Conservation (phyloP, 2,888 invertebrate species). For the Serripes groenlandicus region DNA sequence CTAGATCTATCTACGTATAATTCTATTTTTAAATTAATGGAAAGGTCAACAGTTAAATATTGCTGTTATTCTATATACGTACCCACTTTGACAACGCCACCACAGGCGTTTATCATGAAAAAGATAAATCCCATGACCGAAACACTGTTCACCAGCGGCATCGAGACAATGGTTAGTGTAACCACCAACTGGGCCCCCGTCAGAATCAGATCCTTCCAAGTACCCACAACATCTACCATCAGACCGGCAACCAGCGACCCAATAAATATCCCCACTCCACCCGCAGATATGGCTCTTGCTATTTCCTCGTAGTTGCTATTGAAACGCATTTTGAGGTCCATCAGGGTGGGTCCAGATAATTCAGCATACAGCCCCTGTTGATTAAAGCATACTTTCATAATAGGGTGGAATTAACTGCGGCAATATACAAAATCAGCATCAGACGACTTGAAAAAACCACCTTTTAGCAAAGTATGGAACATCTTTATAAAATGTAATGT, state of each 20-base stretch:
- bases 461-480: too few relatives aligned
- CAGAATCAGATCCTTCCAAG: conserved; percentile 56
- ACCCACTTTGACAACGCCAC: conserved; percentile 62
- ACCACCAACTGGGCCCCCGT: conserved; percentile 46
- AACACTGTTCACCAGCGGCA: conserved; percentile 55
- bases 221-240: conserved; percentile 52
- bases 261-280: conserved; percentile 57
- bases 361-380: conserved; percentile 60
- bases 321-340: conserved; percentile 62
- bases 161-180: conserved; percentile 33
- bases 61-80: too few relatives aligned
- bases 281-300: conserved; percentile 55
- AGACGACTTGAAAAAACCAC: background rate
- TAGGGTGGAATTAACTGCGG: background rate
- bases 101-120: conserved; percentile 50
- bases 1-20: too few relatives aligned
- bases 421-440: background rate
- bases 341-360: conserved; percentile 64
- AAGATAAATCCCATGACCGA: conserved; percentile 53
- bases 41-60: too few relatives aligned
- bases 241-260: conserved; percentile 58
- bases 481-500: too few relatives aligned
- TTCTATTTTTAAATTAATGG: too few relatives aligned
- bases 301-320: conserved; percentile 53
- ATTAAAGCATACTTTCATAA: background rate